A percentile compares a stretch with the other conserved stretches of the same genome.
Evolutionary conservation across 2,888 invertebrate species (phyloP).

Genomic region (Synergus laeviventris): DNA sequence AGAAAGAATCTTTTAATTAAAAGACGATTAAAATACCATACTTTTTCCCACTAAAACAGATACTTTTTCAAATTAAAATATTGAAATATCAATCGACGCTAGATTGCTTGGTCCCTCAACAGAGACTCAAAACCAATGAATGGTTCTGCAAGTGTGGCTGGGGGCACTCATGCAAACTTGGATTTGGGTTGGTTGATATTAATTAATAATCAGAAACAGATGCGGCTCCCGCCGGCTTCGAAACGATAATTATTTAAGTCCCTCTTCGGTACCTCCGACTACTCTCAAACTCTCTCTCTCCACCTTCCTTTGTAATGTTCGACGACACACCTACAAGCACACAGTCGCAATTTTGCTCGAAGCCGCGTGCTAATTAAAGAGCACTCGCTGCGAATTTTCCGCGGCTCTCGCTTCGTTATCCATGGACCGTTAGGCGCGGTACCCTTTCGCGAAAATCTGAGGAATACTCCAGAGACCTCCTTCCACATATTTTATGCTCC

Average conservation of each 20-base stretch:
- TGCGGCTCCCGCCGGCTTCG: constrained; percentile 66
- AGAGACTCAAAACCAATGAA: constrained; percentile 19
- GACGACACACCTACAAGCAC: constrained; percentile 34
- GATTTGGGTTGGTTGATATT: constrained; percentile 71
- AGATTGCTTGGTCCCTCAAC: neutral
- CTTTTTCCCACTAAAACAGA: too few relatives aligned
- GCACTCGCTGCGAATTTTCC: constrained; percentile 67
- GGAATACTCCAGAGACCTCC: constrained; percentile 62
- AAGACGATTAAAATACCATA: neutral
- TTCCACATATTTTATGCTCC: constrained; percentile 46
- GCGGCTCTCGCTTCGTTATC: constrained; percentile 65
- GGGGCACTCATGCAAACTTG: constrained; percentile 63
- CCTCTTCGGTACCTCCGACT: constrained; percentile 51
- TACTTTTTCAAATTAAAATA: neutral
- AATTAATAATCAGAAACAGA: constrained; percentile 76
- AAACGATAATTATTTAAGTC: constrained; percentile 73
- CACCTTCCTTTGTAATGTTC: constrained; percentile 30
- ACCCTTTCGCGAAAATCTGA: constrained; percentile 55
- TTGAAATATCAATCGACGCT: constrained; percentile 27
- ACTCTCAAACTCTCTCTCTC: constrained; percentile 42
- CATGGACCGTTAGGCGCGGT: constrained; percentile 61
- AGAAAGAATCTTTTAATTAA: neutral
- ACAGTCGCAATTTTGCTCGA: constrained; percentile 39
- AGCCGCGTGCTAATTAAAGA: constrained; percentile 71
- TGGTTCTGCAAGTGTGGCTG: constrained; percentile 43